phyloP scores from a whole-genome alignment of 2,888 invertebrate species.

The Phaedon cochleariae region DNA sequence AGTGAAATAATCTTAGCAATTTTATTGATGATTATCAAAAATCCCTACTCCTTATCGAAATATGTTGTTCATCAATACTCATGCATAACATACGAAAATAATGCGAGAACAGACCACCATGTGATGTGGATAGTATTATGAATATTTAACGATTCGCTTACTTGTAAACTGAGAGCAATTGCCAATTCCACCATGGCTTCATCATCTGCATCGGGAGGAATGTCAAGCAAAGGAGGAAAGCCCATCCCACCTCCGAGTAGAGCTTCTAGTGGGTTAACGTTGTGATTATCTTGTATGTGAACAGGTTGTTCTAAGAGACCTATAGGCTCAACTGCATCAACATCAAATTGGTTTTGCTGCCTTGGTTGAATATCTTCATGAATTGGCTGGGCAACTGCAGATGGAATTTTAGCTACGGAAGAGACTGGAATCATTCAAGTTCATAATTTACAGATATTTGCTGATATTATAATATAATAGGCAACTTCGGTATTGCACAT shows the following conservation, averaged over 20 bases:
- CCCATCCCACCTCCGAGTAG: slow-evolving; percentile 65
- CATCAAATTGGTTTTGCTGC: slow-evolving; percentile 47
- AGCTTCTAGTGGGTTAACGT: slow-evolving; percentile 63
- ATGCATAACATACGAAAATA: too few species aligned
- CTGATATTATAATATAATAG: too few species aligned
- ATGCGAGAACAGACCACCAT: too few species aligned
- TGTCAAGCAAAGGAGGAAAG: slow-evolving; percentile 83
- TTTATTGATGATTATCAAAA: too few species aligned
- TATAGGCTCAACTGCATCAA: slow-evolving; percentile 56
- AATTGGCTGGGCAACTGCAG: slow-evolving; percentile 39
- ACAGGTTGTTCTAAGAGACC: slow-evolving; percentile 50
- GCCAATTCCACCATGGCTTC: slow-evolving; percentile 97
- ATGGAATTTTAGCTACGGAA: slow-evolving; percentile 26
- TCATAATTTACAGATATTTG: too few species aligned
- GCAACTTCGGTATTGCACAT: too few species aligned
- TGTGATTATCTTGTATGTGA: slow-evolving; percentile 43
- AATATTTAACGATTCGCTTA: too few species aligned
- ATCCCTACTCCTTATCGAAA: too few species aligned
- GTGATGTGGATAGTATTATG: too few species aligned
- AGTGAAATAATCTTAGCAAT: too few species aligned
- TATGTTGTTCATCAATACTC: too few species aligned
- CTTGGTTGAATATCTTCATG: slow-evolving; percentile 47
- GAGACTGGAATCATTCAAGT: too few species aligned
- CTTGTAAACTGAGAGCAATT: slow-evolving; percentile 90
- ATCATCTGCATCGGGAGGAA: slow-evolving; percentile 95